Conservation (phyloP, 1,140 invertebrate genomes). For the Papilio polytes region DNA sequence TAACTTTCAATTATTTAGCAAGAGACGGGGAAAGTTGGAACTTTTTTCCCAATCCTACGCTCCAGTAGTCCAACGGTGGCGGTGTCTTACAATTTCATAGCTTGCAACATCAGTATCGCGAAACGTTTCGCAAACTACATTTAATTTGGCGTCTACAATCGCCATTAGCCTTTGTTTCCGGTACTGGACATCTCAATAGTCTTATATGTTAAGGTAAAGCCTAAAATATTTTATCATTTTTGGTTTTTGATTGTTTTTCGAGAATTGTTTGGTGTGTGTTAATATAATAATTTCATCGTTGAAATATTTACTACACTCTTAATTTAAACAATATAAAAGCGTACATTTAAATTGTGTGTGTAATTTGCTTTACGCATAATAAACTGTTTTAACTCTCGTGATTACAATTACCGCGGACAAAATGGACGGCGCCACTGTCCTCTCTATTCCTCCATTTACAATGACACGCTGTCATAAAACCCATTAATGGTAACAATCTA, state of each 20-base stretch:
- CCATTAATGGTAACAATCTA: slow-evolving; percentile 58
- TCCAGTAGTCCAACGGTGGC: slow-evolving; percentile 71
- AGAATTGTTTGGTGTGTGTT: no score
- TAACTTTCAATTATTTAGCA: slow-evolving; percentile 72
- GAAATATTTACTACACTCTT: no score
- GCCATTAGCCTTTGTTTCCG: slow-evolving; percentile 63
- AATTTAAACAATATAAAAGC: no score
- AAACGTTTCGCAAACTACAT: slow-evolving; percentile 69
- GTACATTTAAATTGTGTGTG: no score
- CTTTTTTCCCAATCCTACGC: slow-evolving; percentile 81
- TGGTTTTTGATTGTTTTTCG: no score
- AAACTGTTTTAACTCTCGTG: no score
- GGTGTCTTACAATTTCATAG: slow-evolving; percentile 74
- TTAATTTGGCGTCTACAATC: slow-evolving; percentile 55
- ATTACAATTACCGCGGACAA: neutral
- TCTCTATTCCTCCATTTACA: slow-evolving; percentile 65
- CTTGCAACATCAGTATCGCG: slow-evolving; percentile 68
- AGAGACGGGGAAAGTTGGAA: slow-evolving; percentile 69
- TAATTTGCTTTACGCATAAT: no score
- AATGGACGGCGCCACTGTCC: slow-evolving; percentile 50
- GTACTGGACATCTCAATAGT: slow-evolving; percentile 53
- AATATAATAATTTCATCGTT: no score
- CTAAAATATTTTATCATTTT: neutral
- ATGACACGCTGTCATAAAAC: slow-evolving; percentile 64
- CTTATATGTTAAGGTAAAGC: slow-evolving; percentile 35